phyloP scores from a whole-genome alignment of 2,888 invertebrate genomes.

The Cordilura impudica region DNA sequence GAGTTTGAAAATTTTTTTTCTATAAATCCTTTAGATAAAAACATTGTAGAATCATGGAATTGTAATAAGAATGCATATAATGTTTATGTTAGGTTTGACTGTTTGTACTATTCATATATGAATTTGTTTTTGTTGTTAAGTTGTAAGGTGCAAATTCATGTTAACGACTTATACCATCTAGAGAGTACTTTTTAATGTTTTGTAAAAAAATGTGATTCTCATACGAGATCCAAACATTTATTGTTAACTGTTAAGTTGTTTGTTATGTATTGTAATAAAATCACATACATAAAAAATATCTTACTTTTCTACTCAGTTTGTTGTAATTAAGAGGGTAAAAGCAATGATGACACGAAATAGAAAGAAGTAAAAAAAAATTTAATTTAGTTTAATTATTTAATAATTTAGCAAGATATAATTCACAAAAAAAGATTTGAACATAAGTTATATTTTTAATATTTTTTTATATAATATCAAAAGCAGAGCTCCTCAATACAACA shows the following conservation, averaged over 20 bases:
- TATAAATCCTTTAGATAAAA: not conserved
- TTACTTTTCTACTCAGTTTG: no score
- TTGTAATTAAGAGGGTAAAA: not conserved
- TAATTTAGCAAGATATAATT: no score
- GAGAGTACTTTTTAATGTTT: constrained; percentile 50
- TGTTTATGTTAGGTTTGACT: constrained; percentile 20
- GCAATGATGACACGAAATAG: not conserved
- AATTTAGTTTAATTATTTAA: no score
- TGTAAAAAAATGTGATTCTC: not conserved
- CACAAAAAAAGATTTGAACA: no score
- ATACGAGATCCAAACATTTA: not conserved
- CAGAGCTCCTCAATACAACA: no score
- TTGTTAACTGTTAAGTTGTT: constrained; percentile 14
- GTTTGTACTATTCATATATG: not conserved
- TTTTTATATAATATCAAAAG: no score
- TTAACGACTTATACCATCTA: constrained; percentile 53
- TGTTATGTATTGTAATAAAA: constrained; percentile 12
- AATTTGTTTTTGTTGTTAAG: constrained; percentile 4
- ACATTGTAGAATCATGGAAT: constrained; percentile 2
- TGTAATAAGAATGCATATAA: constrained; percentile 9
- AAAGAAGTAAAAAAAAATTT: no score
- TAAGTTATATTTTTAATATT: no score
- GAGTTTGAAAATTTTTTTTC: not conserved
- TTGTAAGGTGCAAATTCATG: constrained; percentile 50
- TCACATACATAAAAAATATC: no score